These are phyloP conservation scores for Teleopsis dalmanni DNA, from an alignment of 1,140 invertebrate genomes.

Conservation along the genomic window DNA sequence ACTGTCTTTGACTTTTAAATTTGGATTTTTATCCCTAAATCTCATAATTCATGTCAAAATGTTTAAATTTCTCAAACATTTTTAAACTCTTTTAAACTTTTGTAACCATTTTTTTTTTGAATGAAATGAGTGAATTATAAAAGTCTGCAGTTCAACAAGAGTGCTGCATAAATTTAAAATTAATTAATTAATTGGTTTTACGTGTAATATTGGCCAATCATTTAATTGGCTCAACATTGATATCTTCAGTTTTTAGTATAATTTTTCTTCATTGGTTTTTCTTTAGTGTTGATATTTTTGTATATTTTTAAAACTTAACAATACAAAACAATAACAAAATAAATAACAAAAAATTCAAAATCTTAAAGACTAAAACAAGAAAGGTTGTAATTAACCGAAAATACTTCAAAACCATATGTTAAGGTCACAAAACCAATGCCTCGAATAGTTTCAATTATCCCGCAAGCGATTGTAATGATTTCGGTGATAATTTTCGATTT, in stretches of 20 bases:
- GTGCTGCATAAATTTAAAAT: too few species aligned
- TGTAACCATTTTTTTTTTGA: too few species aligned
- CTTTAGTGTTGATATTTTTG: neutral
- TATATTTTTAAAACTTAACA: neutral
- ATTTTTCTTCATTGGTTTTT: neutral
- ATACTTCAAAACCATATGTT: neutral
- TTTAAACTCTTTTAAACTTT: too few species aligned
- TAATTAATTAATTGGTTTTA: too few species aligned
- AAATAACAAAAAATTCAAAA: neutral
- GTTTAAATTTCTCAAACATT: too few species aligned
- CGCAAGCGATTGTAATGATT: constrained; percentile 32
- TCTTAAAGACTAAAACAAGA: neutral
- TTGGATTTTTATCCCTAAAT: too few species aligned
- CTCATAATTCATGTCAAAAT: too few species aligned
- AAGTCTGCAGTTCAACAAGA: too few species aligned
- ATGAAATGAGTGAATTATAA: too few species aligned
- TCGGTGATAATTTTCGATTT: constrained; percentile 35
- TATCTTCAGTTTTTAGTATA: neutral
- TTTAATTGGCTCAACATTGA: constrained; percentile 1
- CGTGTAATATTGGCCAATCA: too few species aligned
- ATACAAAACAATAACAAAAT: neutral
- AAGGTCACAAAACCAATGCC: neutral
- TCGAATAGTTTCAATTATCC: constrained; percentile 15
- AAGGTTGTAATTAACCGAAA: neutral
- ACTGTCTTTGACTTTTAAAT: too few species aligned